phyloP scores from a whole-genome alignment of 2,888 invertebrate species.

The Iselma pallidipennis region DNA sequence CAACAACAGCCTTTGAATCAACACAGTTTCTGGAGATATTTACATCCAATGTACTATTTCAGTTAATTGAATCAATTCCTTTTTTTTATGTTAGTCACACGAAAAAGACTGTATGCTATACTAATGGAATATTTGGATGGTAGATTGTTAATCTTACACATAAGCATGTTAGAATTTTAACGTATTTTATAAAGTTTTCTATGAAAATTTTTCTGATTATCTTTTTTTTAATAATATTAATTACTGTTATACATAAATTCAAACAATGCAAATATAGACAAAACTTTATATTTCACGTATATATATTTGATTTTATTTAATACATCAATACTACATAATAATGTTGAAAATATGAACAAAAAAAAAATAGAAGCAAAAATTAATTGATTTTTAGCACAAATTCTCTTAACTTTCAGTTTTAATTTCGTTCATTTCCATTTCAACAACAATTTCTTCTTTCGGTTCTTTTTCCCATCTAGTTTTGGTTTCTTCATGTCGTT shows the following conservation, averaged over 20 bases:
- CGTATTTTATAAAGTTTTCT: background rate
- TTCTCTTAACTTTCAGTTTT: slow-evolving; percentile 17
- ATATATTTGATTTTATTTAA: background rate
- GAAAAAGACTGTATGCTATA: slow-evolving; percentile 23
- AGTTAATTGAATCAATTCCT: slow-evolving; percentile 12
- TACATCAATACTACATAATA: background rate
- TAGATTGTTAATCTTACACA: too few relatives aligned
- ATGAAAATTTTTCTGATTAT: too few relatives aligned
- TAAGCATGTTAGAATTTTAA: background rate
- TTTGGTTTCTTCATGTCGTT: slow-evolving; percentile 47
- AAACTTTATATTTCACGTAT: background rate
- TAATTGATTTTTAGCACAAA: too few relatives aligned
- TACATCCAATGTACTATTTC: slow-evolving; percentile 64
- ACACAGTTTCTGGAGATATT: slow-evolving; percentile 61
- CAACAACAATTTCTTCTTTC: slow-evolving; percentile 35
- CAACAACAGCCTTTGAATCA: too few relatives aligned
- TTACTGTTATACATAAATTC: background rate
- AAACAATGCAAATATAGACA: background rate
- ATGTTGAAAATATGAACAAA: background rate
- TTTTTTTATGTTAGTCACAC: slow-evolving; percentile 7
- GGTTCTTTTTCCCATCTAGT: slow-evolving; percentile 50
- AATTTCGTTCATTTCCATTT: slow-evolving; percentile 13
- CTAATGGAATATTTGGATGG: too few relatives aligned
- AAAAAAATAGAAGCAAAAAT: background rate
- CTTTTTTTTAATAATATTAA: too few relatives aligned